These are phyloP conservation scores for Drosophila testacea DNA, from an alignment of 2,888 invertebrate species.

Conservation along the genomic window DNA sequence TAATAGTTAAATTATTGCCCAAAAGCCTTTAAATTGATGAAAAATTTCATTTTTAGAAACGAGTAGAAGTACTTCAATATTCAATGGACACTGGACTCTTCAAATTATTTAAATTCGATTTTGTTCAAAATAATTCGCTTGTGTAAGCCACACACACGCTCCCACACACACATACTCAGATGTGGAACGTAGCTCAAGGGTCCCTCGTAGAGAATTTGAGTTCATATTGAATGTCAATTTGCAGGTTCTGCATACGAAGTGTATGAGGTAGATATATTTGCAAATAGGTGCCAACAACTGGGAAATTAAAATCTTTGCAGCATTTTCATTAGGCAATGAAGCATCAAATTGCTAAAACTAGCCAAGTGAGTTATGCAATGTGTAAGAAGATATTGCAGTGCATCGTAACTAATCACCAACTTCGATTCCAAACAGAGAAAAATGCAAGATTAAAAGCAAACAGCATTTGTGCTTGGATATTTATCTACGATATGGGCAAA, in stretches of 20 bases:
- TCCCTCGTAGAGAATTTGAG: conserved; percentile 19
- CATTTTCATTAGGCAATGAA: conserved; percentile 64
- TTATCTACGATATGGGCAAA: conserved; percentile 68
- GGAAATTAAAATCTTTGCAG: conserved; percentile 59
- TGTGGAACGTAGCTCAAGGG: neutral
- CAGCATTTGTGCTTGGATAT: conserved; percentile 54
- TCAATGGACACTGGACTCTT: conserved; percentile 30
- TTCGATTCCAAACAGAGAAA: conserved; percentile 32
- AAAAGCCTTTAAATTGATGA: neutral
- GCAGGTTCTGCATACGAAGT: conserved; percentile 21
- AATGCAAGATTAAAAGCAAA: conserved; percentile 72
- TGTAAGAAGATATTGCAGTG: conserved; percentile 25
- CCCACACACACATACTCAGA: neutral
- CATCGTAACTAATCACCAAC: conserved; percentile 44
- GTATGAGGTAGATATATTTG: conserved; percentile 20
- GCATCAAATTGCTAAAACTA: conserved; percentile 64
- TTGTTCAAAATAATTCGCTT: conserved; percentile 55
- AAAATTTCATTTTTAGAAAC: conserved; percentile 8
- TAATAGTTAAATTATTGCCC: conserved; percentile 1
- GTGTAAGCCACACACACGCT: conserved; percentile 30
- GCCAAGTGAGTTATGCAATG: conserved; percentile 51
- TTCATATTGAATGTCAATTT: conserved; percentile 36
- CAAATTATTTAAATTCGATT: conserved; percentile 64
- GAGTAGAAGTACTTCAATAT: conserved; percentile 13
- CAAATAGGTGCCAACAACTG: conserved; percentile 38